Conservation (phyloP, 2,113 vertebrate species). For the Caretta caretta region DNA sequence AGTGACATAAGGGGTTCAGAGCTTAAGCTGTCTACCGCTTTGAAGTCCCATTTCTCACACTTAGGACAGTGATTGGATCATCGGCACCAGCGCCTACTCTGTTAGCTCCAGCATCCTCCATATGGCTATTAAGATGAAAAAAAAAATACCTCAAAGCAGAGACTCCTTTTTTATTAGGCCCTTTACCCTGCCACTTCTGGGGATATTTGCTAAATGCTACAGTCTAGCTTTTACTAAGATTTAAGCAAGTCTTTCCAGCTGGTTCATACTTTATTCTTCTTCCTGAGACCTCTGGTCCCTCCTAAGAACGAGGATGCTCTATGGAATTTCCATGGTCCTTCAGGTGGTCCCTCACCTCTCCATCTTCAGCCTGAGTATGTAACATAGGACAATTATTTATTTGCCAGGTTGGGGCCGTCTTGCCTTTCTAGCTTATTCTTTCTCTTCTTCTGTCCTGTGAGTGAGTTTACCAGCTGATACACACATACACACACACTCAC, state of each 20-base stretch:
- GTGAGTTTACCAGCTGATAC: constrained; percentile 10
- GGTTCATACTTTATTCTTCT: not conserved
- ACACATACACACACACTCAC: not conserved
- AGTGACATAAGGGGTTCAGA: not conserved
- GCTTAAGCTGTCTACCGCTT: not conserved
- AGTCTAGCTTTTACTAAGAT: not conserved
- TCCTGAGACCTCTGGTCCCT: not conserved
- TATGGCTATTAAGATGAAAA: constrained; percentile 36
- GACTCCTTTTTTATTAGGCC: not conserved
- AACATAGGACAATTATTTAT: not conserved
- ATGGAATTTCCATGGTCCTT: not conserved
- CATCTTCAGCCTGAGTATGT: not conserved
- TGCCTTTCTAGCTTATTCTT: not conserved
- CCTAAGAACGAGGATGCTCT: not conserved
- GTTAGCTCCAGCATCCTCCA: constrained; percentile 1
- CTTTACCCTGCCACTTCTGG: not conserved
- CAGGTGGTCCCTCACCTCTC: not conserved
- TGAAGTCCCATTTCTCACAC: not conserved
- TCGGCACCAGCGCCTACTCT: constrained; percentile 10
- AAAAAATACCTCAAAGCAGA: constrained; percentile 47
- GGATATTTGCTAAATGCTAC: constrained; percentile 36
- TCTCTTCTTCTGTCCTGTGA: rapidly evolving
- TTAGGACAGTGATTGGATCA: constrained; percentile 1
- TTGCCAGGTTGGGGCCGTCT: not conserved
- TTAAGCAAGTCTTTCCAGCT: not conserved